These are phyloP conservation scores for Beaufortia kweichowensis DNA, from an alignment of 2,113 vertebrate genomes.

Conservation along the genomic window DNA sequence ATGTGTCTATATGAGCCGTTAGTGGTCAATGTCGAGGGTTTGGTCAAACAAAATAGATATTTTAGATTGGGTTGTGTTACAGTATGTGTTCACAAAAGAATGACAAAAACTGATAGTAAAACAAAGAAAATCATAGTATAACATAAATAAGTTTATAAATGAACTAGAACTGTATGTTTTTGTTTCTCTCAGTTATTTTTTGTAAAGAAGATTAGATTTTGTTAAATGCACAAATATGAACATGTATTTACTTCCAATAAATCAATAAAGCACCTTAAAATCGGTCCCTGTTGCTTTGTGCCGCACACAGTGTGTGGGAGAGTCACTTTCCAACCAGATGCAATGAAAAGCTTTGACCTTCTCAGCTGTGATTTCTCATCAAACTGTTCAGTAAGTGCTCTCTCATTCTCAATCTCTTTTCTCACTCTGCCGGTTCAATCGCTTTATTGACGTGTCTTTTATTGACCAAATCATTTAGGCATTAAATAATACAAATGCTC, in stretches of 20 bases:
- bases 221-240: background rate
- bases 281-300: conserved; percentile 12
- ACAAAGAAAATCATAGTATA: too few relatives aligned
- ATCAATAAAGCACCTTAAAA: conserved; percentile 1
- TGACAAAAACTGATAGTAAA: too few relatives aligned
- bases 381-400: conserved; percentile 38
- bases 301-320: conserved; percentile 29
- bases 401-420: conserved; percentile 8
- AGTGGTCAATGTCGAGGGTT: too few relatives aligned
- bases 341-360: conserved; percentile 56
- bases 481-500: conserved; percentile 19
- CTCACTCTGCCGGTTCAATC: conserved; percentile 20
- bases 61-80: too few relatives aligned
- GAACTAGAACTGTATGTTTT: too few relatives aligned
- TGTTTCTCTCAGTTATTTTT: background rate
- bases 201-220: background rate
- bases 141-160: too few relatives aligned
- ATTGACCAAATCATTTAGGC: background rate
- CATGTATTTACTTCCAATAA: conserved; percentile 12
- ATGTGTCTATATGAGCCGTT: too few relatives aligned
- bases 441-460: conserved; percentile 17
- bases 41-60: too few relatives aligned
- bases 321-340: conserved; percentile 41
- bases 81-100: too few relatives aligned
- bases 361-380: conserved; percentile 41